Conservation (phyloP, 1,140 invertebrate genomes). For the Zaprionus nigranus region DNA sequence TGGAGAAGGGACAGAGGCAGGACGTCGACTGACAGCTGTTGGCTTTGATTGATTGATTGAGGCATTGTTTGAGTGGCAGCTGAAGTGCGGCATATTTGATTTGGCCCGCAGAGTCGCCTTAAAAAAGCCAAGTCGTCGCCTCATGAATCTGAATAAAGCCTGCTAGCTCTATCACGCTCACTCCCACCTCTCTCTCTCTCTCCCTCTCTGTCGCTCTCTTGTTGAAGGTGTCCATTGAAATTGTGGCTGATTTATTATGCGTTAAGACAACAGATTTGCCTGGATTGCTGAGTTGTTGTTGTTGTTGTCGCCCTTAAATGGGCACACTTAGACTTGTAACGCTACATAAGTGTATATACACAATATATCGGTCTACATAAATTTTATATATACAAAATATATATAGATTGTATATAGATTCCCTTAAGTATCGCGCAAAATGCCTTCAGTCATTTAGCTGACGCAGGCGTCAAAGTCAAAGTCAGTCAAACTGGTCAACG, state of each 20-base stretch:
- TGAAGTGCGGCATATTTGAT: conserved; percentile 76
- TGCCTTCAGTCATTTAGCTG: conserved; percentile 12
- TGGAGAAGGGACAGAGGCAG: not conserved
- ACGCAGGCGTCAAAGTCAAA: not conserved
- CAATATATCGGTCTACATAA: not conserved
- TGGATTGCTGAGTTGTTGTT: conserved; percentile 26
- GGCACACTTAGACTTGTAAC: conserved; percentile 2
- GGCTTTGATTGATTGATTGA: conserved; percentile 78
- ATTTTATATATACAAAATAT: not conserved
- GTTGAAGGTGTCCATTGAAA: conserved; percentile 58
- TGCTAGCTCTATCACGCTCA: not conserved
- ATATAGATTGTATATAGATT: conserved; percentile 12
- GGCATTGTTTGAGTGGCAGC: conserved; percentile 72
- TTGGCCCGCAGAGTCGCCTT: conserved; percentile 30
- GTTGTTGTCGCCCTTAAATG: not conserved
- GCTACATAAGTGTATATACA: not conserved
- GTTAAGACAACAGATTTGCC: conserved; percentile 79
- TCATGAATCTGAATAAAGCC: conserved; percentile 39
- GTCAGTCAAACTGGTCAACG: not conserved
- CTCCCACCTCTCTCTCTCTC: not conserved
- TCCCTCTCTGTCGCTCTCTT: not conserved
- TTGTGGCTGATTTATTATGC: conserved; percentile 79
- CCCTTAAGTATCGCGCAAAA: conserved; percentile 12
- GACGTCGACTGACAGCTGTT: conserved; percentile 44
- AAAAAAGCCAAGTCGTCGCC: conserved; percentile 17